Evolutionary conservation across 2,888 invertebrate genomes (phyloP), one percentile per base, ranked within the genome.

Genomic region (Oscheius myriophilus): DNA sequence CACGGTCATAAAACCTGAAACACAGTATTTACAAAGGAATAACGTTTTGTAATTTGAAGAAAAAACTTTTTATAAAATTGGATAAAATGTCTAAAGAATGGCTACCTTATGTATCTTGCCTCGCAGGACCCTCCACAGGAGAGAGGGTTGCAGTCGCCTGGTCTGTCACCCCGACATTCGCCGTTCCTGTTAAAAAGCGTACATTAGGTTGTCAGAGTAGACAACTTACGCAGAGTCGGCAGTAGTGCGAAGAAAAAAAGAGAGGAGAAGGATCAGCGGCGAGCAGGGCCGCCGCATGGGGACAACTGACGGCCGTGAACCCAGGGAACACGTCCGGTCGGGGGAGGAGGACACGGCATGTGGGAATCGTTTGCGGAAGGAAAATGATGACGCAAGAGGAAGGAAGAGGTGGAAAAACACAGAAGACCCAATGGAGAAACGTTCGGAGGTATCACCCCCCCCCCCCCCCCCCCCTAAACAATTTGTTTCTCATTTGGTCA

Each of bases 111-210:
- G 41, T 78, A 78, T 52, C 75, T 70, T 2, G 75, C 62, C 53
- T 75, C 75, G 46, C 78, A 78, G 4, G 63, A 51, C 2, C 75
- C 78, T 4, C 73, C 75, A 62, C 78, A 78, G n/a, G 52, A 62
- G 33, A 59, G 45, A 9, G 75, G 73, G 54, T 78, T 67, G 52
- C 78, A 78, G 33, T 78, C 78, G 33, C 78, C 78, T 25, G 71
- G 68, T n/a, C 71, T 70, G 1, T 54, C 51, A 14, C 70, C 75
- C 16, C 26, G 54, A 45, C 65, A 65, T 61, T 61, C 61, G 2
- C 49, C n/a, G n/a, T 25, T n/a, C 11, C 61, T 61, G 49, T 33
- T 33, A 11, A n/a, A 14, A 4, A 23, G 12, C n/a, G 54, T 14
- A 1, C 14, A 41, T 54, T 33, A 3, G n/a, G 3, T 23, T 3